Conservation (phyloP, 2,113 vertebrate genomes). For the Cryptotis parvus region DNA sequence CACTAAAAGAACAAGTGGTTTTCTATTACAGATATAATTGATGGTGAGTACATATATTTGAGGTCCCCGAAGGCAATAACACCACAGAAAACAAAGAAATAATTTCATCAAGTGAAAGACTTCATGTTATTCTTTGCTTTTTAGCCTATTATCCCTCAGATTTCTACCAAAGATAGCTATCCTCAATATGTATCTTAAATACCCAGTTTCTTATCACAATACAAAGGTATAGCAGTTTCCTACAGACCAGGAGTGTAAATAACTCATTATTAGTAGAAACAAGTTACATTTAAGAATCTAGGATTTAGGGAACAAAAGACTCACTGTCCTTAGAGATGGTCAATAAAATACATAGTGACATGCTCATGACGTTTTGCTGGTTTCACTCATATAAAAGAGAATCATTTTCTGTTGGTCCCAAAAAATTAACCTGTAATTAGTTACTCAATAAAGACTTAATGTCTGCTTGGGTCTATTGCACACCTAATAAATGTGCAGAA, state of each 20-base stretch:
- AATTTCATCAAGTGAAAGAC: no score
- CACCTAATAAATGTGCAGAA: not conserved
- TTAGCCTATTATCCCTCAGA: no score
- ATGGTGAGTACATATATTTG: not conserved
- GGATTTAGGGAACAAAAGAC: constrained; percentile 26
- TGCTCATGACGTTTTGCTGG: not conserved
- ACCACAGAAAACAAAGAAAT: not conserved
- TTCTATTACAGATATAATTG: not conserved
- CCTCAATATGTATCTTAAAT: no score
- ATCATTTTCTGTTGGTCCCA: not conserved
- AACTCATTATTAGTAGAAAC: not conserved
- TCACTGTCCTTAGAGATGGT: not conserved
- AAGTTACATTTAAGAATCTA: not conserved
- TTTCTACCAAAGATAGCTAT: no score
- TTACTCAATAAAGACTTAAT: constrained; percentile 49
- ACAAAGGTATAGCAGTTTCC: not conserved
- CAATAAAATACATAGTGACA: not conserved
- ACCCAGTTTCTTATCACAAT: not conserved
- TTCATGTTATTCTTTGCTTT: no score
- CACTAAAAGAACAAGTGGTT: not conserved
- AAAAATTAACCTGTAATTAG: constrained; percentile 74
- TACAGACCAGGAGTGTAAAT: not conserved
- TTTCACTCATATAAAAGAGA: constrained; percentile 61
- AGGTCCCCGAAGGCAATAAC: not conserved
- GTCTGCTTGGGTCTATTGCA: constrained; percentile 17